A percentile compares a stretch with the other conserved stretches of the same genome.
phyloP scores from a whole-genome alignment of 2,888 invertebrate species.

The Eupeodes luniger region DNA sequence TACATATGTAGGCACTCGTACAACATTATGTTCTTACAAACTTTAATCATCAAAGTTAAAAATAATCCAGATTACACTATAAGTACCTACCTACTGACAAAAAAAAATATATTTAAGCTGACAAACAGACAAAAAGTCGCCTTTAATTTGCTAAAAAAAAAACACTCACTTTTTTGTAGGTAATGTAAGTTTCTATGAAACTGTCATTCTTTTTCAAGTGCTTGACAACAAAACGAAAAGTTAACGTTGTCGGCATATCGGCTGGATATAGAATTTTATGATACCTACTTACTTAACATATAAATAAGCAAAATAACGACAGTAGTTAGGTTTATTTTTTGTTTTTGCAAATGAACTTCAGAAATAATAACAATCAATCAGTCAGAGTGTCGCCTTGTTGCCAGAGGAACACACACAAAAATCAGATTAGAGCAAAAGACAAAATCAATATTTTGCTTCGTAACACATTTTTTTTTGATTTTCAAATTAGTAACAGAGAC shows the following conservation, averaged over 20 bases:
- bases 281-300: background rate
- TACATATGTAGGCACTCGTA: background rate
- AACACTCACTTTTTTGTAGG: background rate
- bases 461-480: conserved; percentile 12
- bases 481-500: background rate
- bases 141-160: conserved; percentile 7
- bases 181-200: background rate
- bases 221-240: conserved; percentile 23
- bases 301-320: conserved; percentile 5
- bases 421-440: conserved; percentile 44
- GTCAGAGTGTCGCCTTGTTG: conserved; percentile 33
- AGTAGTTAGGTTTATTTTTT: conserved; percentile 13
- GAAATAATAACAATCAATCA: conserved; percentile 51
- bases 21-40: conserved; percentile 30
- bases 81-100: conserved; percentile 55
- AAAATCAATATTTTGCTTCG: conserved; percentile 33
- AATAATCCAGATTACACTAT: conserved; percentile 65
- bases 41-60: conserved; percentile 44
- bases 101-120: conserved; percentile 30
- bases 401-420: conserved; percentile 7
- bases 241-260: too few species aligned
- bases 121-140: conserved; percentile 47
- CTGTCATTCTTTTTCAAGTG: conserved; percentile 45
- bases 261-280: conserved; percentile 11
- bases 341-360: conserved; percentile 46